Base-by-base conservation (phyloP, 2,888 invertebrate species). In the Elysia crispata region DNA sequence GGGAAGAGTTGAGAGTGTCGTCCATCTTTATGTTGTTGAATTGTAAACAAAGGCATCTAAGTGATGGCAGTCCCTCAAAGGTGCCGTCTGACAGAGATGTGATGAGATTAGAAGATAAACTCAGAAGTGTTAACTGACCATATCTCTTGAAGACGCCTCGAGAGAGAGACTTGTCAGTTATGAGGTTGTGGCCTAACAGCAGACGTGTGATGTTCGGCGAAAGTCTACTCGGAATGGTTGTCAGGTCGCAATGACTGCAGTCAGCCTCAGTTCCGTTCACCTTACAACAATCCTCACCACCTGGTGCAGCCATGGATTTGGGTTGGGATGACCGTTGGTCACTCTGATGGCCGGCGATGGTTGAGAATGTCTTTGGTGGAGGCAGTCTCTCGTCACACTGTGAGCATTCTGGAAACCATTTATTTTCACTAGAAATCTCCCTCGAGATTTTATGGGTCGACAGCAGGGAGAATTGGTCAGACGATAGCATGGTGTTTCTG, bases 21-120 rank as follows among this genome's bases (percentile, higher is more conserved):
- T 79, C 28, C 60, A 75, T 25, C 5, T 13, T 5, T 15, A 79
- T 79, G 11, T 31, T 31, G 28, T 79, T 79, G 33, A 75, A 33
- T 18, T 49, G 49, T n/a, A 79, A 20, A 60, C 57, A 57, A 6
- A 79, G 69, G 11, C 15, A 20, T 20, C 28, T n/a, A 15, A 79
- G 62, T 54, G 49, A 13, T 1, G 49, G 13, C 18, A 79, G 75
- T 0, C 79, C 79, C 1, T 67, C 33, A 41, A 79, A 79, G 1
- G 30, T 41, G n/a, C 8, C 69, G 15, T 79, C 75, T 5, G 69
- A 41, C 15, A 79, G 50, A 18, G 23, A 28, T 30, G 75, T 79
- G 15, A 79, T 75, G 30, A 41, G 41, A 23, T 79, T 79, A 30
- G 54, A 49, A 69, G 67, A 60, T n/a, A 79, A 41, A 28, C 30